Percentiles rank a stretch among this genome's conserved stretches.
Evolutionary conservation across 2,888 invertebrate species (phyloP).

Genomic region (Lapara coniferarum): DNA sequence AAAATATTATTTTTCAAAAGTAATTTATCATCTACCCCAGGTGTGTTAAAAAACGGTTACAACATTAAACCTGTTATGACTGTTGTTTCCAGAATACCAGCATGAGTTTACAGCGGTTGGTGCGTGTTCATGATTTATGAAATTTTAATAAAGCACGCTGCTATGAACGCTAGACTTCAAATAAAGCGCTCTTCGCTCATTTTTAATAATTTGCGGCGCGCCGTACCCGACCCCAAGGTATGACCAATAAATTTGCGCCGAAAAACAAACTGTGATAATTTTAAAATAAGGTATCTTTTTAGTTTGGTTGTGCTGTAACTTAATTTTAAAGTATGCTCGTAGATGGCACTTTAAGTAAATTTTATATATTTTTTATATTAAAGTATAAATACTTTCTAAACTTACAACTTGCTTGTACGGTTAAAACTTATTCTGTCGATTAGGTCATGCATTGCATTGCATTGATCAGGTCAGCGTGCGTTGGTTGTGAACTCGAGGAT

Average conservation of each 20-base stretch:
- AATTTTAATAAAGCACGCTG: slow-evolving; percentile 42
- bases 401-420: neutral
- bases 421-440: no score
- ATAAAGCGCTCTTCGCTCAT: slow-evolving; percentile 37
- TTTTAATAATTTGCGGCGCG: slow-evolving; percentile 43
- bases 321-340: neutral
- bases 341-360: slow-evolving; percentile 1
- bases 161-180: slow-evolving; percentile 38
- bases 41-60: neutral
- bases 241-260: neutral
- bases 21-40: neutral
- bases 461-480: no score
- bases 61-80: neutral
- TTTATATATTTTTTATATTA: neutral
- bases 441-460: no score
- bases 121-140: slow-evolving; percentile 41
- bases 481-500: no score
- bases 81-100: neutral
- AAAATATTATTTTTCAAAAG: neutral
- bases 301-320: neutral
- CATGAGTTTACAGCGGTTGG: slow-evolving; percentile 15
- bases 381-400: neutral
- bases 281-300: neutral
- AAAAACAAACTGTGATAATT: neutral
- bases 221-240: slow-evolving; percentile 24